Percentiles rank a stretch among this genome's conserved stretches.
phyloP scores from a whole-genome alignment of 1,140 invertebrate species.

The Conus ventricosus region DNA sequence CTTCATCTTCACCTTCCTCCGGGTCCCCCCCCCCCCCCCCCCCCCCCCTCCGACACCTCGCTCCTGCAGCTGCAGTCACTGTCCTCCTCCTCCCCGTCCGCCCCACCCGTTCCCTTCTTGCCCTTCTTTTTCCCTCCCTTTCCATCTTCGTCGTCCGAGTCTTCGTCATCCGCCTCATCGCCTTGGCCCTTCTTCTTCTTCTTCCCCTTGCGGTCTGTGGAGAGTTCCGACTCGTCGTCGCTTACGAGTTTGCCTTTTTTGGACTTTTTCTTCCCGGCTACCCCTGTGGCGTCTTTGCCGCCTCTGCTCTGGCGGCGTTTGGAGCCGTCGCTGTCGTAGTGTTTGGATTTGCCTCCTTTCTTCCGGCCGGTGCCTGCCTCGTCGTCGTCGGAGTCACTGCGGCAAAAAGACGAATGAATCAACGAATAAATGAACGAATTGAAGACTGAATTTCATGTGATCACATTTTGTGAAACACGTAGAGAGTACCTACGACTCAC shows the following conservation, averaged over 20 bases:
- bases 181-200: conserved; percentile 43
- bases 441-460: too few relatives aligned
- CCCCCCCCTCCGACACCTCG: conserved; percentile 64
- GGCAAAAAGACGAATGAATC: neutral
- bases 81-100: conserved; percentile 7
- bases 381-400: neutral
- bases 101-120: neutral
- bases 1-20: conserved; percentile 50
- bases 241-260: conserved; percentile 12
- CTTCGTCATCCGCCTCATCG: conserved; percentile 4
- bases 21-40: conserved; percentile 64
- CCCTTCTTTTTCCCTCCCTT: neutral
- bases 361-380: neutral
- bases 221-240: conserved; percentile 22
- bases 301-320: conserved; percentile 17
- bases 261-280: neutral
- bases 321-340: neutral
- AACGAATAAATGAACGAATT: too few relatives aligned
- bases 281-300: neutral
- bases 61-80: conserved; percentile 39
- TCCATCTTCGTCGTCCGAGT: conserved; percentile 10
- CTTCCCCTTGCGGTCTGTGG: conserved; percentile 21
- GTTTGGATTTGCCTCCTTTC: neutral
- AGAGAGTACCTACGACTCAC: too few relatives aligned
- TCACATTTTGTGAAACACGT: too few relatives aligned